Conservation (phyloP, 1,140 invertebrate genomes). For the Oryctes rhinoceros region DNA sequence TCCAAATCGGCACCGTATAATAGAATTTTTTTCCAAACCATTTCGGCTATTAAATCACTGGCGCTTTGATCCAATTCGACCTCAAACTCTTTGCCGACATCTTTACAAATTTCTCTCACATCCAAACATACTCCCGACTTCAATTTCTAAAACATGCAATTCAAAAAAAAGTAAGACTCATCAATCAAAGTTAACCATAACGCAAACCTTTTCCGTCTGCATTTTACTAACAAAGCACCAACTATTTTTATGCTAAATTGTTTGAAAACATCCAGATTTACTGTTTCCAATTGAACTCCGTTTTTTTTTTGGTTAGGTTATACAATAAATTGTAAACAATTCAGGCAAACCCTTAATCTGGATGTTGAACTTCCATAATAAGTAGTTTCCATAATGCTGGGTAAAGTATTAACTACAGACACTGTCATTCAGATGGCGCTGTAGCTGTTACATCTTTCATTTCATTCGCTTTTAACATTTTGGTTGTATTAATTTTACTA, state of each 20-base stretch:
- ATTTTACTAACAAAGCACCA: not conserved
- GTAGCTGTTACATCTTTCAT: no score
- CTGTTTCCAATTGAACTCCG: not conserved
- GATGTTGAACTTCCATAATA: no score
- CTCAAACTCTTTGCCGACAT: slow-evolving; percentile 61
- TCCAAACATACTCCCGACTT: slow-evolving; percentile 62
- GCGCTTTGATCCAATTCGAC: slow-evolving; percentile 61
- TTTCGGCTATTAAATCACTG: slow-evolving; percentile 64
- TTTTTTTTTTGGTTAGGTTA: not conserved
- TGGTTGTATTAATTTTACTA: no score
- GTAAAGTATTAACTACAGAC: no score
- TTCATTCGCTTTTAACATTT: no score
- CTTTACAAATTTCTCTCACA: slow-evolving; percentile 61
- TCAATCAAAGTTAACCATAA: not conserved
- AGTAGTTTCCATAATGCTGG: no score
- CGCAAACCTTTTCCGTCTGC: slow-evolving; percentile 2
- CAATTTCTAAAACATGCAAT: slow-evolving; percentile 61
- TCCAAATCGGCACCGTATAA: slow-evolving; percentile 65
- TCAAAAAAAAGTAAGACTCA: not conserved
- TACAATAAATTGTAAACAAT: not conserved
- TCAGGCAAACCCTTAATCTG: no score
- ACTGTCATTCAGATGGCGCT: no score
- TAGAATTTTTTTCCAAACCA: slow-evolving; percentile 63
- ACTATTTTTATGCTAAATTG: not conserved
- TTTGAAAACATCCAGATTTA: not conserved